Base-by-base conservation (phyloP, 2,888 invertebrate species). In the Atherix ibis region DNA sequence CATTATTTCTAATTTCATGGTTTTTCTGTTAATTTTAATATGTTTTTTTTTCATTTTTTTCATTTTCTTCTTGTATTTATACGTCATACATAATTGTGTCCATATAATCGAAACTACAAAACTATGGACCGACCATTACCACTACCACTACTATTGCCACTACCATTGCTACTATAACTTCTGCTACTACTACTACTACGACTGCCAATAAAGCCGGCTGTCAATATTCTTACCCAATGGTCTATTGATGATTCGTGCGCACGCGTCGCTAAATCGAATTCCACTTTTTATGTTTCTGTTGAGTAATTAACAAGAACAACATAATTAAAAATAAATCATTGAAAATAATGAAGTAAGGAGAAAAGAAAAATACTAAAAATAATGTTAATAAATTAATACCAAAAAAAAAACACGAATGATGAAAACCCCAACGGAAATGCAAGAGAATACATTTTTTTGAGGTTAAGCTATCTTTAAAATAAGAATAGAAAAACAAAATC, bases 231-330 rank as follows among this genome's bases (percentile, higher is more conserved):
- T 46, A 50, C 57, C 46, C 57, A 58, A 44, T 58, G 54, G 58
- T 50, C 54, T 38, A 51, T 53, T 46, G 48, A 47, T 44, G 46
- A 45, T 40, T 48, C 56, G 35, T 50, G 51, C 50, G 46, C 52
- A 39, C 56, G 56, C 45, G 51, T 47, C 46, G 51, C 46, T 46
- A 58, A 58, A 50, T 56, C 58, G 24, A 59, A 58, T 50, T 58
- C 59, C 17, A 58, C 53, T 45, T 59, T 59, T 48, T 58, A 59
- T 46, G 57, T 59, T 44, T 57, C 56, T 43, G 56, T 55, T 49
- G 56, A 58, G 41, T 54, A 54, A 43, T 50, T 40, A 49, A 37
- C 34, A 32, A 19, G 27, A 32, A 12, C 27, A 9, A 10, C 2
- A 34, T 19, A 34, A 27, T 26, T 26, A 13, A 5, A 26, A 27